Conservation (phyloP, 2,888 invertebrate genomes). For the Thelaira solivaga region DNA sequence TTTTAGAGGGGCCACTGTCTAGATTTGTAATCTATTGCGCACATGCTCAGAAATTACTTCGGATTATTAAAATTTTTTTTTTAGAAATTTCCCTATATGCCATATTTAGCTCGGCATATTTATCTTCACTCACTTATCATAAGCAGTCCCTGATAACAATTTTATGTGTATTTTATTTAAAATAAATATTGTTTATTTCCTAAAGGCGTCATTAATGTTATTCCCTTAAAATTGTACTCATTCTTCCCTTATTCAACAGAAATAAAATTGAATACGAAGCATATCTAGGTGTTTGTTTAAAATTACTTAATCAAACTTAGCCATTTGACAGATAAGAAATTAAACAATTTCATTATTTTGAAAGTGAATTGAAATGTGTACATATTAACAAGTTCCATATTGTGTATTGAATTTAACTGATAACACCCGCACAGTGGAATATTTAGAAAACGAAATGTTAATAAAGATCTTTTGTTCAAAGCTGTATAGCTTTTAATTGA, state of each 20-base stretch:
- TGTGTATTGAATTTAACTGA: constrained; percentile 4
- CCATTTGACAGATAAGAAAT: constrained; percentile 28
- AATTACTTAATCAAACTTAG: no score
- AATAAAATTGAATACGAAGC: not conserved
- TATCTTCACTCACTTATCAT: no score
- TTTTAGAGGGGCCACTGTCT: no score
- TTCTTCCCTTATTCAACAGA: constrained; percentile 8
- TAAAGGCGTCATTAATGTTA: not conserved
- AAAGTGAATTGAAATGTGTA: not conserved
- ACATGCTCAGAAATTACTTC: no score
- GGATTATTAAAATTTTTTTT: no score
- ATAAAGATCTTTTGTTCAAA: not conserved
- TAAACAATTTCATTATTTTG: not conserved
- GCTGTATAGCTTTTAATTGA: no score
- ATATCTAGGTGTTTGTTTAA: not conserved
- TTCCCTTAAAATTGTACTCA: not conserved
- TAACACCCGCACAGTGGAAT: not conserved
- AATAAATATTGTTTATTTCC: not conserved
- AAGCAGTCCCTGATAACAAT: not conserved
- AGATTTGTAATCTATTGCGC: no score
- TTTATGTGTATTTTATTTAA: not conserved
- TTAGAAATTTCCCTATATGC: no score
- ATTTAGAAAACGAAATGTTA: not conserved
- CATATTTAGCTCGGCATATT: no score
- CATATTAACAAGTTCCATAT: not conserved